Evolutionary conservation across 2,113 vertebrate species (phyloP), one percentile per base, ranked within the genome.

Genomic region (Phyllostomus discolor): DNA sequence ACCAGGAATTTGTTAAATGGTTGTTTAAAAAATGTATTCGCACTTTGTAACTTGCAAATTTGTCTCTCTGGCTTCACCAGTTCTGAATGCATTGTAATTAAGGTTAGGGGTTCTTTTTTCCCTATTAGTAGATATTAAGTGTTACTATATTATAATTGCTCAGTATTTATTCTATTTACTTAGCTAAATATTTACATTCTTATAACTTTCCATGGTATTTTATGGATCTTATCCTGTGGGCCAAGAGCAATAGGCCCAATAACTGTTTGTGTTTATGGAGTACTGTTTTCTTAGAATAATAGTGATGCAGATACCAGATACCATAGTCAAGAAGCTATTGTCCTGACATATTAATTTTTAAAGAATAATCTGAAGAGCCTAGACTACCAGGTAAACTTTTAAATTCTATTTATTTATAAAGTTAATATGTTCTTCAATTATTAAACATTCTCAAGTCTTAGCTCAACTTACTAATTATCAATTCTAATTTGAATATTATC

Each of bases 151-250:
- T 96, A 78, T 98, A 97, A 97, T 75, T 97, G 86, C 97, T 88
- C 79, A 69, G 84, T 97, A 97, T 98, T 95, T 98, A 97, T 98
- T 97, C 97, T 94, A 76, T 94, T 97, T 98, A 96, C 97, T 98
- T 97, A 97, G 94, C 95, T 98, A 98, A 98, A 94, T 98, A 98
- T 97, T 98, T 97, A 96, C 96, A 97, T 98, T 98, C 97, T 97
- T 97, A 94, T 98, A 98, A 98, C 97, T 98, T 98, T 98, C 98
- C 97, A 95, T 98, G 96, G 84, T 97, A 96, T 98, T 98, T 98
- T 98, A 97, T 98, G 98, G 96, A 43, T 97, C 90, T 98, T 98
- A 98, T 97, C 95, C 96, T 5, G 96, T 98, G 96, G 97, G 90
- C 88, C 88, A 86, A 98, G 96, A 96, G 96, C 75, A 97, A 96